Base-by-base conservation (phyloP, 2,888 invertebrate species). In the Drosophila helvetica region DNA sequence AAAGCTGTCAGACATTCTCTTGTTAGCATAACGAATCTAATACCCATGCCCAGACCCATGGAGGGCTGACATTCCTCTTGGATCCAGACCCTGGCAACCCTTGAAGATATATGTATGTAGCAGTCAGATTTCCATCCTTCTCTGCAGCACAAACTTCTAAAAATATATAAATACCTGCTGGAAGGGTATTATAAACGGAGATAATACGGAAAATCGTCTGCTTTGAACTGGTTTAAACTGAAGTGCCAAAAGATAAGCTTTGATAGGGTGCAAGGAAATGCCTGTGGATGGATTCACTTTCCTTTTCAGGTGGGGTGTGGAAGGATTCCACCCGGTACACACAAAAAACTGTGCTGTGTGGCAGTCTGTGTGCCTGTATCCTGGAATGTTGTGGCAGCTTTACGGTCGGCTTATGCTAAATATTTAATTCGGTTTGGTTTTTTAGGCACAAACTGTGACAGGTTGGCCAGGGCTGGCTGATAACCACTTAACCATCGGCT, bases 401-500 rank as follows among this genome's bases (percentile, higher is more conserved):
- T 52, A 17, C 6, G 18, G 42, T 33, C 60, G 76, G 66, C 72
- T 70, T 69, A 70, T 70, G 74, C 63, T 83, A 72, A 86, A 86
- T 86, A 75, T 86, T 83, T 83, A 27, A 83, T 61, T 67, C 64
- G 53, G 66, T 70, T 70, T 56, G 19, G 56, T 48, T 58, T 53
- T 55, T 47, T 50, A 47, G 66, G 51, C 61, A 33, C 63, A 63
- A 65, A 63, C 72, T 61, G 61, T 46, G 53, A 27, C 60, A 56
- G 51, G 22, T 55, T 52, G 52, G 50, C 61, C 64, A n/a, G 57
- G 60, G 57, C 51, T 58, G 46, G 45, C 50, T 64, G 63, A 58
- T 47, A 63, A 75, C 59, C 67, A 66, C 56, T 83, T 57, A 48
- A 56, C 43, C 58, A 6, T 47, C 27, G 48, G 33, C 42, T 54